phyloP scores from a whole-genome alignment of 2,113 vertebrate genomes.

The Sminthopsis crassicaudata region DNA sequence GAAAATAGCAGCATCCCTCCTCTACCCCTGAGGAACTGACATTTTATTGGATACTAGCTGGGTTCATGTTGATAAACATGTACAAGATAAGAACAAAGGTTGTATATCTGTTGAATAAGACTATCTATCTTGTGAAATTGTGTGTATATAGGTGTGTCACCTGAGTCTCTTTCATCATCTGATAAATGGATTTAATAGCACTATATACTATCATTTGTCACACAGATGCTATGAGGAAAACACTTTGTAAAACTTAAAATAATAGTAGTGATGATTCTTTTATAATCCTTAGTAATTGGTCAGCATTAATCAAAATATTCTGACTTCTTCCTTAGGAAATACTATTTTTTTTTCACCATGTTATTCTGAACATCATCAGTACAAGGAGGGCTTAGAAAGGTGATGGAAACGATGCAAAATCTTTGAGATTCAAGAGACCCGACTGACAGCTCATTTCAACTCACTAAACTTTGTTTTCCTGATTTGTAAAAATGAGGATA shows the following conservation, averaged over 20 bases:
- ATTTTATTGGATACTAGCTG: not conserved
- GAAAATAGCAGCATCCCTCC: not conserved
- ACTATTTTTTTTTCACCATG: slow-evolving; percentile 1
- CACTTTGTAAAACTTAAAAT: not conserved
- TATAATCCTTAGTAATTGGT: not conserved
- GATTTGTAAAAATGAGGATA: not conserved
- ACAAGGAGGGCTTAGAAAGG: not conserved
- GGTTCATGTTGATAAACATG: not conserved
- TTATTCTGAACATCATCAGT: not conserved
- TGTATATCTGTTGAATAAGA: not conserved
- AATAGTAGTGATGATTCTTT: not conserved
- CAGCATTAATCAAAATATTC: slow-evolving; percentile 44
- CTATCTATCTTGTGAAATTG: not conserved
- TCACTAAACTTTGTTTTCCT: not conserved
- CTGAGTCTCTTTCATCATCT: not conserved
- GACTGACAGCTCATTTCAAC: not conserved
- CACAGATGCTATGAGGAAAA: not conserved
- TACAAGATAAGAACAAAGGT: not conserved
- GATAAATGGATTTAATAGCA: not conserved
- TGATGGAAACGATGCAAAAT: not conserved
- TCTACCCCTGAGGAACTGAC: not conserved
- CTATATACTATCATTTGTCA: not conserved
- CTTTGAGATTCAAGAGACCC: not conserved
- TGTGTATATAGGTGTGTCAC: not conserved
- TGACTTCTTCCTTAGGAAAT: not conserved